These are phyloP conservation scores for Malurus melanocephalus DNA, from an alignment of 2,113 vertebrate genomes.

Conservation along the genomic window DNA sequence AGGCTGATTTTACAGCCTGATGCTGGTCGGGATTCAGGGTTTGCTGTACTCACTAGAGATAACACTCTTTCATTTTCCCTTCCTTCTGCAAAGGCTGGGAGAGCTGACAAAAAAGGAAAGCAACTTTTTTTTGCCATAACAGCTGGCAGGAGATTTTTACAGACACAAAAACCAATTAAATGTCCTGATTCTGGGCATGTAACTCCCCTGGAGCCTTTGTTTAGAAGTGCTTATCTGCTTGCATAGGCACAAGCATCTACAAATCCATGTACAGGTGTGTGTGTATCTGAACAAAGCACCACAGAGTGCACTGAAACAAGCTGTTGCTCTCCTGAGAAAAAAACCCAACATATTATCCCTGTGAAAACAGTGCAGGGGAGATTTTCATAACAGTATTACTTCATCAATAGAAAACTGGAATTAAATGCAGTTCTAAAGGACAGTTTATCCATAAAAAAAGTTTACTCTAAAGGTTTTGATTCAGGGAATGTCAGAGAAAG, in stretches of 20 bases:
- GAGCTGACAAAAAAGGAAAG: background rate
- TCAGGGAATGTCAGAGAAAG: background rate
- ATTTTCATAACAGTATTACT: background rate
- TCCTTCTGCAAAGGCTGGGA: background rate
- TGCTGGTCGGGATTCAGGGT: background rate
- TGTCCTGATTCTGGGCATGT: constrained; percentile 29
- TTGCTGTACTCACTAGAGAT: background rate
- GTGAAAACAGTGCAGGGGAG: background rate
- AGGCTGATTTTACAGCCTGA: background rate
- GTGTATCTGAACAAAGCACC: background rate
- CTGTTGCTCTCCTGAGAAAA: background rate
- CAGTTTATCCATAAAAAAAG: background rate
- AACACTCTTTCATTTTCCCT: background rate
- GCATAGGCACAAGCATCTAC: constrained; percentile 5
- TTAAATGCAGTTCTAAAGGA: constrained; percentile 1
- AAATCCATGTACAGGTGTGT: background rate
- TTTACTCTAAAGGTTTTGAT: background rate
- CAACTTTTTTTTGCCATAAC: background rate
- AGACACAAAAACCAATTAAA: background rate
- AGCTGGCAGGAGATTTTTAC: constrained; percentile 29
- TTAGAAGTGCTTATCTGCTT: constrained; percentile 33
- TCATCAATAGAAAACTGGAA: background rate
- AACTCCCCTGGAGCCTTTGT: constrained; percentile 12
- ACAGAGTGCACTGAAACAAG: background rate
- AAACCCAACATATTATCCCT: background rate